Evolutionary conservation across 2,888 invertebrate genomes (phyloP), one percentile per base, ranked within the genome.

Genomic region (Epicampocera succincta): DNA sequence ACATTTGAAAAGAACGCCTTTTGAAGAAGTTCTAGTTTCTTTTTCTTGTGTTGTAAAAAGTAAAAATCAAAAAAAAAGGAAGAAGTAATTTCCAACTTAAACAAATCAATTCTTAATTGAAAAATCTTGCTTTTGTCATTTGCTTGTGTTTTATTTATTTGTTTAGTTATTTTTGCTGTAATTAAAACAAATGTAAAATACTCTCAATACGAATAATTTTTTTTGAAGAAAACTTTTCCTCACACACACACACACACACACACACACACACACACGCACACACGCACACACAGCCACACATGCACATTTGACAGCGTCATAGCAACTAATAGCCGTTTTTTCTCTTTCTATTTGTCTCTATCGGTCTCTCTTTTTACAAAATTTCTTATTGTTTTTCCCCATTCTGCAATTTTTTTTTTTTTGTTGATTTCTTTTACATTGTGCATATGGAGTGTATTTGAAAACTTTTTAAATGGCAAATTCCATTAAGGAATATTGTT

Each of bases 51-150:
- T 52, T 15, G 38, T 19, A 6, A 25, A 6, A 25, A 13, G 33
- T 44, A 13, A 17, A 46, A 71, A 17, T 25, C 25, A 25, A 25
- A 48, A 25, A 61, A 48, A 15, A 56, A 29, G 1, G 40, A 61
- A 58, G 63, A 77, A 44, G 4, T 21, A 68, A 50, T 56, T 66
- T 56, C 15, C 11, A 50, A 68, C 54, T 73, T 44, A 78, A 65
- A 60, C 68, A 73, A 79, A 50, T 68, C 40, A 68, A 52, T 40
- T 38, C 50, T 69, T 81, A 81, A 81, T 81, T 81, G 77, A 74
- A 81, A 77, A 73, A 69, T 74, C 40, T 58, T 74, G 77, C 56
- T 77, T 58, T 65, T 77, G 73, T 74, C 73, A 69, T 65, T 56
- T 44, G 5, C 54, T 46, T 73, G 58, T 54, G 12, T 19, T 21